Evolutionary conservation across 2,113 vertebrate genomes (phyloP).

Genomic region (Ceratotherium simum): DNA sequence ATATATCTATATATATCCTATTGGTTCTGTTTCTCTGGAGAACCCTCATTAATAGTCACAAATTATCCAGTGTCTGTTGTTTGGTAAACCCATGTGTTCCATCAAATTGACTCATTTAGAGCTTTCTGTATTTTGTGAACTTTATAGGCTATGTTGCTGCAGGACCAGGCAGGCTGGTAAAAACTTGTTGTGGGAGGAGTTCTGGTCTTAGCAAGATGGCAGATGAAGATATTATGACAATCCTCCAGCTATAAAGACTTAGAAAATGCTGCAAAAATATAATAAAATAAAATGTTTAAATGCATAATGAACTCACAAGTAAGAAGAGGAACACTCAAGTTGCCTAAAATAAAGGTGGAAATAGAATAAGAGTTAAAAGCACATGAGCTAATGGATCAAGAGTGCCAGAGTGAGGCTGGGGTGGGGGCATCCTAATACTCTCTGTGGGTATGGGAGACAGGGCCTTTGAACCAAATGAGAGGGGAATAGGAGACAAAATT

Average conservation of each 20-base stretch:
- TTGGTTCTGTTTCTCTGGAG: not conserved
- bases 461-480: not conserved
- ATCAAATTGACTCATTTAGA: not conserved
- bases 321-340: not conserved
- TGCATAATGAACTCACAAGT: not conserved
- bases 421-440: not conserved
- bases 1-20: not conserved
- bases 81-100: not conserved
- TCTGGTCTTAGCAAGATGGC: not conserved
- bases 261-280: not conserved
- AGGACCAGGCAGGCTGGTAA: not conserved
- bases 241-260: not conserved
- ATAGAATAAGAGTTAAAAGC: not conserved
- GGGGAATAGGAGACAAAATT: not conserved
- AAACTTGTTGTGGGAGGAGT: not conserved
- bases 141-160: not conserved
- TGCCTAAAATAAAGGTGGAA: not conserved
- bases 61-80: not conserved
- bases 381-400: not conserved
- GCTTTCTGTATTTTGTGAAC: not conserved
- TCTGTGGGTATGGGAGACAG: not conserved
- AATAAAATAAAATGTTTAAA: not conserved
- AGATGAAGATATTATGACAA: slow-evolving; percentile 7
- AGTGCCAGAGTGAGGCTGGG: not conserved
- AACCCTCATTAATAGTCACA: not conserved